phyloP scores from a whole-genome alignment of 1,140 invertebrate genomes.

The Cephus cinctus region DNA sequence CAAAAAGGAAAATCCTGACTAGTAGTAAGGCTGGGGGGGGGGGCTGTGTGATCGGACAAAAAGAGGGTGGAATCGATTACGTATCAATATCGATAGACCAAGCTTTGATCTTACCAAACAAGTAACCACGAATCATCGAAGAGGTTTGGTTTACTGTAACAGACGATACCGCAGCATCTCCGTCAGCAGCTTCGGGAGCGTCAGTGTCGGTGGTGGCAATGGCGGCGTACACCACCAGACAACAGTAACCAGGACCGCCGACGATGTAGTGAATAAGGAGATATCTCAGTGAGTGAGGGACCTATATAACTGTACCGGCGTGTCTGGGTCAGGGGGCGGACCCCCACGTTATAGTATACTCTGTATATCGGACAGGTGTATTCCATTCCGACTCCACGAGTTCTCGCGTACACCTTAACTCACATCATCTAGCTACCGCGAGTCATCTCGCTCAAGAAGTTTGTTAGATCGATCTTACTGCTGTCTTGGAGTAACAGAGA shows the following conservation, averaged over 20 bases:
- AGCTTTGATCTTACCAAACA: too few relatives aligned
- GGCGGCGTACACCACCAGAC: conserved; percentile 2
- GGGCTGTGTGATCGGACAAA: too few relatives aligned
- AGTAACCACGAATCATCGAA: too few relatives aligned
- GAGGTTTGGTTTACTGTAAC: too few relatives aligned
- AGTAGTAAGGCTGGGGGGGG: too few relatives aligned
- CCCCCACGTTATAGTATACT: conserved; percentile 52
- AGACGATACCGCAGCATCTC: too few relatives aligned
- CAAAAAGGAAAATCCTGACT: too few relatives aligned
- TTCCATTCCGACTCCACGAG: conserved; percentile 56
- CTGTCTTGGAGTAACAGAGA: background rate
- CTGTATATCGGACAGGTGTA: conserved; percentile 60
- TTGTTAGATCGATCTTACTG: background rate
- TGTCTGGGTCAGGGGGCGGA: conserved; percentile 65
- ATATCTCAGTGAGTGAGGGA: conserved; percentile 35
- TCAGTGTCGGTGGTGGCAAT: background rate
- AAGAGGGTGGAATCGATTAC: too few relatives aligned
- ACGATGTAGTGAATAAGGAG: conserved; percentile 21
- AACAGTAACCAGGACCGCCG: conserved; percentile 6
- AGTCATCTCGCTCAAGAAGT: too few relatives aligned
- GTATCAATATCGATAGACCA: too few relatives aligned
- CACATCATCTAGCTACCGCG: conserved; percentile 22
- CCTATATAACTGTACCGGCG: conserved; percentile 59
- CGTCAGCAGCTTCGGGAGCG: too few relatives aligned
- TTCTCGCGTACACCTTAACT: conserved; percentile 45